Evolutionary conservation across 2,113 vertebrate genomes (phyloP), one percentile per base, ranked within the genome.

Genomic region (Numenius arquata): DNA sequence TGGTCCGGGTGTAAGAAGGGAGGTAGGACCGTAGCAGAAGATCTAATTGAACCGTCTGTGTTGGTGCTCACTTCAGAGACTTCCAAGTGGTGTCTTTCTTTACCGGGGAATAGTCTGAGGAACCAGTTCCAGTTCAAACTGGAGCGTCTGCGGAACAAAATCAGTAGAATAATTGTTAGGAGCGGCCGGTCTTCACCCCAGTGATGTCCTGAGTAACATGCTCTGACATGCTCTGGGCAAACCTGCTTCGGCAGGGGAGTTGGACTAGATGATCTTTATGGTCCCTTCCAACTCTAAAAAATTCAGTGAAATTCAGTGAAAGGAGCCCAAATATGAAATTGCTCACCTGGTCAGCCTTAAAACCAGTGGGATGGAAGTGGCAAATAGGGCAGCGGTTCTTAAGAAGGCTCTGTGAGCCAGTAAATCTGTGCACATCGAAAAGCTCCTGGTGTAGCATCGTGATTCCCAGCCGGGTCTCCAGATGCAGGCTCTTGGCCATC

Each of bases 381-480:
- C 41, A 53, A 16, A 26, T 5, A 7, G 32, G n/a, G 10, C n/a
- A 21, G 4, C 23, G 2, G 63, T 22, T 32, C 53, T 11, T 32
- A 4, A 11, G 34, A 22, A 55, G 38, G 30, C 25, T 18, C 40
- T 14, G n/a, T 17, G 63, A 36, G 36, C 29, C 40, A 3, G 40
- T 16, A 11, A 9, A 32, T 32, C 13, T 17, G 36, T 43, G 52
- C 18, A 5, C 5, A 1, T 8, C 3, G 52, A 9, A 21, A 16
- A 21, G 1, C 14, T 3, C 6, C 4, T 10, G 58, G 11, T 5
- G 5, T 4, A 13, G 26, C 15, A 1, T 9, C 5, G 1, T 3
- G 32, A 9, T 53, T 22, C 34, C 7, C 2, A 4, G 65, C 4
- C 45, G 5, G 17, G 17, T 22, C 38, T 29, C 29, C 8, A 5